Base-by-base conservation (phyloP, 2,113 vertebrate genomes). In the Psammodynastes pulverulentus region DNA sequence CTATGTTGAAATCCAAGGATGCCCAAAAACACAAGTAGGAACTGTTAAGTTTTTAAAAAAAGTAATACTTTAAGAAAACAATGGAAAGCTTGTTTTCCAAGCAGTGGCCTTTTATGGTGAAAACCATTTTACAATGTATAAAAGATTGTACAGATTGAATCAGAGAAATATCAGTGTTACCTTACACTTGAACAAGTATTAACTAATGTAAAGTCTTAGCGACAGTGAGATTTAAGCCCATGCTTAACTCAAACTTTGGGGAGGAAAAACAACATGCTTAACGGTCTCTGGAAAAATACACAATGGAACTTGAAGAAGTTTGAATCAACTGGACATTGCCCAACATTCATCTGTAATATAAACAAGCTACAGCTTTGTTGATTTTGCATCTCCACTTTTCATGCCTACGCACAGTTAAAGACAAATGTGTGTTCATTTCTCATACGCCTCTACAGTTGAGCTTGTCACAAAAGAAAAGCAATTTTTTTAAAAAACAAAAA, bases 1-100 rank as follows among this genome's bases (percentile, higher is more conserved):
- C 96, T 96, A 96, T 91, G 23, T 97, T 96, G 95, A 97, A 97
- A 95, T 96, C 93, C 93, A 94, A 94, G 95, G 95, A 94, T 94
- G 90, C 94, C 96, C 96, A 93, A 93, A 26, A 95, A 92, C 67
- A n/a, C 93, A 91, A 95, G 93, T 58, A n/a, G 93, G 90, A 95
- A 92, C 93, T 93, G 92, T 89, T 88, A 58, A 91, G 48, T 49
- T 49, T 93, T 90, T 87, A 45, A 84, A 91, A 93, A 91, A 90
- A 92, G 86, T 45, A 94, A 88, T 95, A 95, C 93, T 92, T 97
- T 94, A 91, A 26, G 43, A 94, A 85, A 92, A 95, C 96, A 91
- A 93, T 90, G 46, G 91, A 94, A 92, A 94, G 95, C 53, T 62
- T 95, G 19, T 88, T 95, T 94, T 91, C 72, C 92, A 1, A 86